Evolutionary conservation across 2,113 vertebrate species (phyloP), one percentile per base, ranked within the genome.

Genomic region (Microcebus tavaratra): DNA sequence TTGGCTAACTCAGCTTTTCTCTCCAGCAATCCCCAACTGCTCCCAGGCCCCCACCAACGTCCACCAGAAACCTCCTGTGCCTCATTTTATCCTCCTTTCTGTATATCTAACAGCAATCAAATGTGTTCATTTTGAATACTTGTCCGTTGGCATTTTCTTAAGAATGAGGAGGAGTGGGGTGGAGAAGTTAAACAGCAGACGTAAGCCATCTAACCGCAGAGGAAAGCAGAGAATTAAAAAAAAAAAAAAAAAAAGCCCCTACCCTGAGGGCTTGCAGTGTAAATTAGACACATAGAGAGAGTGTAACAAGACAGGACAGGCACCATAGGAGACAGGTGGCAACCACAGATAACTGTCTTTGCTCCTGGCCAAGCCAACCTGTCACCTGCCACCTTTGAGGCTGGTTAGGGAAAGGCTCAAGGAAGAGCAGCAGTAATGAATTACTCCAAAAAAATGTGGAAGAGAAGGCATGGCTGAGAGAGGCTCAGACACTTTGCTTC

Each of bases 201-300:
- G 29, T 78, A 97, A 96, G 27, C 75, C 50, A 91, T 90, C 48
- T 75, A 90, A 84, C 73, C 75, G 65, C 86, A 93, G 45, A 93
- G 42, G 9, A 78, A 1, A 96, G 45, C 3, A 90, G 61, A 95
- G 5, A 89, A 82, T 34, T 48, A 39, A 34, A 68, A 7, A 7
- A 6, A 34, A 67, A 31, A 65, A 85, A 8, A 17, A 9, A 42
- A 80, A 88, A 34, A 86, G 61, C 42, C 89, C 90, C 96, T 88
- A 76, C 83, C 95, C 84, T 83, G 90, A 97, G 91, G 94, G 92
- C 57, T 88, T 80, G 57, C 42, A 1, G n/a, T 88, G 48, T 96
- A 84, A 96, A 96, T 96, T 82, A 97, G 94, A 97, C 90, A 81
- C 57, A 63, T 11, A n/a, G 50, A 94, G 83, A 78, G 85, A 95